Percentiles rank a stretch among this genome's conserved stretches.
These are phyloP conservation scores for Podarcis cretensis DNA, from an alignment of 2,113 vertebrate genomes.

Conservation along the genomic window DNA sequence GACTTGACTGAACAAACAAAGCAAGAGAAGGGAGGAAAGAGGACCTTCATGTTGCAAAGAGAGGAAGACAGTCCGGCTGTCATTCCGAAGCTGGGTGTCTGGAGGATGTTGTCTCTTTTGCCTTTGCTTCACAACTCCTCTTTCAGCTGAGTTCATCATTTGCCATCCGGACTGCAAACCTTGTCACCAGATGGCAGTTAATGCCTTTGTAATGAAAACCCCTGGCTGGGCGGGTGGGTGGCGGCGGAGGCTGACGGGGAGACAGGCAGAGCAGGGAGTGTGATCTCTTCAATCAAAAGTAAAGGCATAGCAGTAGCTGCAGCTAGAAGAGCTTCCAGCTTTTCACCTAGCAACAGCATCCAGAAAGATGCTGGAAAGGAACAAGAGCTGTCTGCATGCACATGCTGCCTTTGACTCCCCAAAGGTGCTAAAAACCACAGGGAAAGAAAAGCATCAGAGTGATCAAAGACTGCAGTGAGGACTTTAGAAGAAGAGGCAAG, in stretches of 20 bases:
- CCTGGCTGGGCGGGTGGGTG: not conserved
- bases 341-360: not conserved
- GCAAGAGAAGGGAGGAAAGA: not conserved
- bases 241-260: not conserved
- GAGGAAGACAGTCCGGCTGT: not conserved
- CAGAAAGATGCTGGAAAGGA: not conserved
- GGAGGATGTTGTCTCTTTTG: not conserved
- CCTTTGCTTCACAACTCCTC: not conserved
- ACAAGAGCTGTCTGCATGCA: not conserved
- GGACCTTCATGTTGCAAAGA: not conserved
- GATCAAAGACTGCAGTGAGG: not conserved
- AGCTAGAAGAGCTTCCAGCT: not conserved
- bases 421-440: not conserved
- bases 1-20: not conserved
- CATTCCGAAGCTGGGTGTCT: not conserved
- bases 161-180: not conserved
- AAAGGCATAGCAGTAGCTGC: not conserved
- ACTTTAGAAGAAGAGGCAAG: not conserved
- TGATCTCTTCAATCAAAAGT: not conserved
- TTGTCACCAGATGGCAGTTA: rapidly evolving
- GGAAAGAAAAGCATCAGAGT: not conserved
- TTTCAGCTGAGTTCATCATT: not conserved
- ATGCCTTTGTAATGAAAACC: not conserved
- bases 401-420: not conserved
- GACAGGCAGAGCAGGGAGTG: not conserved